Base-by-base conservation (phyloP, 1,140 invertebrate species). In the Oedothorax gibbosus region DNA sequence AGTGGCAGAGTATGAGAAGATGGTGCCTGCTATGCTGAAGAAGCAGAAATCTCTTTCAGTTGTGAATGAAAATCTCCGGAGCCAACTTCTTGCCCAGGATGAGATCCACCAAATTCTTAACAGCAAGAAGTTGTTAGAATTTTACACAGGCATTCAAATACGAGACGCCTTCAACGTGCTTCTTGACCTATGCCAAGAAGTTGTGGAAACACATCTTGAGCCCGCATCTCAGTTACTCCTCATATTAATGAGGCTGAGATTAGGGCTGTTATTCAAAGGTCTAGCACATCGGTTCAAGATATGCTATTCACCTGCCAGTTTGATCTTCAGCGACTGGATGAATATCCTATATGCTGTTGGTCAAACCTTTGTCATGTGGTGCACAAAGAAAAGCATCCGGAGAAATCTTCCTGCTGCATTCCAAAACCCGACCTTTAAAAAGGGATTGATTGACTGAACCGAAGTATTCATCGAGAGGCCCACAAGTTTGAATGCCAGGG, bases 401-500 rank as follows among this genome's bases (percentile, higher is more conserved):
- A 35, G n/a, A 12, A 51, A 71, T 71, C 35, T 50, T 71, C 53
- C 14, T 15, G 35, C 49, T 11, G 53, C 12, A 6, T 10, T 50
- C 8, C 53, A 21, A 51, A 51, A 6, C 11, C 10, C 11, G 18
- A 71, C 35, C 35, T 71, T 50, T 35, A 35, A 35, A 35, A 51
- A 51, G 49, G 49, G 68, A n/a, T 12, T 71, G 3, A 50, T 71
- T 5, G 68, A 71, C 35, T 71, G 68, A 7, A 21, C 35, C 53
- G 68, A 71, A 18, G 12, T 51, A 15, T 71, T 71, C 15, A 71
- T 71, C 7, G 68, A 71, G 7, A 71, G 35, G 15, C 35, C 68
- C 3, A 15, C 14, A n/a, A 51, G 53, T 53, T 18, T 71, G 11
- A 50, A 71, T 71, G 68, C 68, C 14, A 7, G 68, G 20, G 15